phyloP scores from a whole-genome alignment of 2,113 vertebrate genomes.

The Diphyllodes magnificus region DNA sequence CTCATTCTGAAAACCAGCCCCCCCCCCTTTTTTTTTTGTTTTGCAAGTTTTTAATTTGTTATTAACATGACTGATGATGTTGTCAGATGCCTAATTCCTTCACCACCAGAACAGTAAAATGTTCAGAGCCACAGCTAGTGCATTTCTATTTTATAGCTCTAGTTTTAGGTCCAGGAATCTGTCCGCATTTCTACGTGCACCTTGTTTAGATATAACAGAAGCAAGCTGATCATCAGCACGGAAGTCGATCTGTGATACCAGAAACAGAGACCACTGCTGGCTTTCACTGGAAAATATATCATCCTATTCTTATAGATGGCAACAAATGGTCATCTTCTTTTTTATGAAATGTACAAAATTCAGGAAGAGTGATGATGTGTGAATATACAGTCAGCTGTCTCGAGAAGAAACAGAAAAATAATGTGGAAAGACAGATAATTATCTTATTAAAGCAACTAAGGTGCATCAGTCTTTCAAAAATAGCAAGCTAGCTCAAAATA shows the following conservation, averaged over 20 bases:
- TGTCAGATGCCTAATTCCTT: neutral
- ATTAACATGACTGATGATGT: neutral
- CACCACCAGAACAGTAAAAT: neutral
- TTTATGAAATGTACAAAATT: neutral
- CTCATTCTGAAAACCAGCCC: neutral
- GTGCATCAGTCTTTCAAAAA: neutral
- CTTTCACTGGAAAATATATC: neutral
- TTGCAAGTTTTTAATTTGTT: neutral
- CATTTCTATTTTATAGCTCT: neutral
- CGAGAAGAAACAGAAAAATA: neutral
- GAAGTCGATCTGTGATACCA: neutral
- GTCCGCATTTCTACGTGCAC: neutral
- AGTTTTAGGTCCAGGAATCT: neutral
- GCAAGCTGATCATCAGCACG: neutral
- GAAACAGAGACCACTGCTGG: neutral
- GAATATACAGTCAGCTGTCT: neutral
- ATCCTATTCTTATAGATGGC: neutral
- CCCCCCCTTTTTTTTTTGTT: neutral
- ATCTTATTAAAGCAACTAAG: neutral
- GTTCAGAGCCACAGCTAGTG: neutral
- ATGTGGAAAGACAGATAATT: neutral
- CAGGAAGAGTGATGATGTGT: neutral
- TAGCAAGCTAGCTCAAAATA: neutral
- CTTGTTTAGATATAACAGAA: neutral
- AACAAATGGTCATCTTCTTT: neutral